These are phyloP conservation scores for Oligia strigilis DNA, from an alignment of 2,888 invertebrate genomes.

Conservation along the genomic window DNA sequence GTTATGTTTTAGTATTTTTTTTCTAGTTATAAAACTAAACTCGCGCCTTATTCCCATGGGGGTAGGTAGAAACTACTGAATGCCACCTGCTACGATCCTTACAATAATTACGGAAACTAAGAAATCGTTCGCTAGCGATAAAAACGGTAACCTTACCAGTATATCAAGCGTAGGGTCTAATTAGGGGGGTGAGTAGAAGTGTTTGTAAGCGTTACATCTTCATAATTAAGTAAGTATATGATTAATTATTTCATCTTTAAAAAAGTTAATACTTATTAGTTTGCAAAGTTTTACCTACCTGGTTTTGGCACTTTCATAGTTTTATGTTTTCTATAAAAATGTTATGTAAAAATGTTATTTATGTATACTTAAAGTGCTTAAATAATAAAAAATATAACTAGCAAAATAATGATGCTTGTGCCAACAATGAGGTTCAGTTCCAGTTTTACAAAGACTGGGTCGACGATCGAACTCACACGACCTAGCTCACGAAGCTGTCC, in stretches of 20 bases:
- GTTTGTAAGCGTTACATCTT: neutral
- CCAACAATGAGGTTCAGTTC: neutral
- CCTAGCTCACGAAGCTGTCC: neutral
- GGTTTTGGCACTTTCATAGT: neutral
- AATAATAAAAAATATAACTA: neutral
- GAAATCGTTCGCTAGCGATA: slow-evolving; percentile 1
- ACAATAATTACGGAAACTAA: neutral
- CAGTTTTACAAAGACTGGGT: neutral
- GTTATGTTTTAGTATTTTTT: too few relatives aligned
- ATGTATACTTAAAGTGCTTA: neutral
- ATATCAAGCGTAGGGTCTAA: neutral
- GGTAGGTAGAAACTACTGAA: neutral
- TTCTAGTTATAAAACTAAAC: neutral
- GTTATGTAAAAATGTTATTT: neutral
- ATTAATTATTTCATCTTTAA: neutral
- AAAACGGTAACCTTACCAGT: neutral
- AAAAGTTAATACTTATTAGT: neutral
- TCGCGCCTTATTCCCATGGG: neutral
- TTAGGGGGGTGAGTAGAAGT: neutral
- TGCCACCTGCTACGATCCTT: neutral
- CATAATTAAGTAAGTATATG: too few relatives aligned
- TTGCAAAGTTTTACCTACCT: neutral
- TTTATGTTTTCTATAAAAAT: neutral
- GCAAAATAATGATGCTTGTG: neutral
- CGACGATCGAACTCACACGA: neutral